Percentiles rank a stretch among this genome's conserved stretches.
Conservation (phyloP, 2,888 invertebrate species). For the Ochlodes sylvanus region DNA sequence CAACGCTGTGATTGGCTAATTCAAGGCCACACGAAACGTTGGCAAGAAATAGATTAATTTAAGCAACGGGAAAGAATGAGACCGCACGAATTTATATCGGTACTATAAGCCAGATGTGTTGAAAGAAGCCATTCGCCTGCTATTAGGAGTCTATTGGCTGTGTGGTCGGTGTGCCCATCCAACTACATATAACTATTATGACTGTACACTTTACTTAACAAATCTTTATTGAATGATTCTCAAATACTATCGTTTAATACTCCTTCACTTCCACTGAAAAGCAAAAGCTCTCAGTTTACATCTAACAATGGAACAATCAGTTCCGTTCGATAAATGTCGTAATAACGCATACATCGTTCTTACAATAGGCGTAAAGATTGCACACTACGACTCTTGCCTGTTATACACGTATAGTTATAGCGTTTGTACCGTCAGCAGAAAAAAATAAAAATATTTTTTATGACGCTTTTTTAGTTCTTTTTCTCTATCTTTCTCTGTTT, state of each 20-base stretch:
- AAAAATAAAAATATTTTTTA: background rate
- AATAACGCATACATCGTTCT: constrained; percentile 30
- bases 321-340: constrained; percentile 31
- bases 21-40: too few species aligned
- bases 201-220: background rate
- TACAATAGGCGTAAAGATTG: constrained; percentile 37
- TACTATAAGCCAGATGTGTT: too few species aligned
- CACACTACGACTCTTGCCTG: constrained; percentile 21
- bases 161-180: too few species aligned
- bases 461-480: too few species aligned
- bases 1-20: too few species aligned
- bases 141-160: too few species aligned
- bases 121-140: too few species aligned
- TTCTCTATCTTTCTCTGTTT: too few species aligned
- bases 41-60: too few species aligned
- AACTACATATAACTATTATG: too few species aligned
- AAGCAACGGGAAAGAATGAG: too few species aligned
- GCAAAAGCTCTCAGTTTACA: constrained; percentile 15
- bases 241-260: background rate
- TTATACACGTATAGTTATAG: constrained; percentile 22
- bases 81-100: too few species aligned
- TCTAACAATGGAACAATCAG: constrained; percentile 29
- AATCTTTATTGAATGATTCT: background rate
- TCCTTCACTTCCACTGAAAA: constrained; percentile 1
- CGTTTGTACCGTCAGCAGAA: constrained; percentile 10